These are phyloP conservation scores for Sardinella longiceps DNA, from an alignment of 2,797 vertebrate genomes.

Conservation along the genomic window DNA sequence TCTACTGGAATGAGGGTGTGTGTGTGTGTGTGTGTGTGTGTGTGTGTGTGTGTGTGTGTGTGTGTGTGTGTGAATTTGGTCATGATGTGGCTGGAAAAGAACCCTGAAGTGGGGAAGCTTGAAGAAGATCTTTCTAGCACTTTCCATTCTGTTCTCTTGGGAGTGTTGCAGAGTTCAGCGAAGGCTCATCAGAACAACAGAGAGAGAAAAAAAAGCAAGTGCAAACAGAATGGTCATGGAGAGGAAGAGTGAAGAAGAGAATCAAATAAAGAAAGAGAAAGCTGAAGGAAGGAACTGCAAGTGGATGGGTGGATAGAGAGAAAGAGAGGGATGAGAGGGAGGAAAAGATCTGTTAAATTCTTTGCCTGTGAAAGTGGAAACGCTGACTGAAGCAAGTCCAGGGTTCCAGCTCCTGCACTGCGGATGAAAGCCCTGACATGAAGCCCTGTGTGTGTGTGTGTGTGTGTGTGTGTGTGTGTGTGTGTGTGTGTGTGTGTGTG, in stretches of 20 bases:
- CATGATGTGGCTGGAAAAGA: slow-evolving; percentile 3
- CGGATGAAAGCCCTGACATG: neutral
- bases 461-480: neutral
- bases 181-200: neutral
- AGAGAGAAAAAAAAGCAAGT: neutral
- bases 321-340: neutral
- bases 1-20: neutral
- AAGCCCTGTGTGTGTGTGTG: neutral
- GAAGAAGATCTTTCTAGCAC: neutral
- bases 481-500: neutral
- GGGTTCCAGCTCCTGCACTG: neutral
- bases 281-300: slow-evolving; percentile 7
- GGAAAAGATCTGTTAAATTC: neutral
- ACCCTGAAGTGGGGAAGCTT: neutral
- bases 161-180: neutral
- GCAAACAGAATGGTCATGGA: neutral
- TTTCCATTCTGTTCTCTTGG: neutral
- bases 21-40: neutral
- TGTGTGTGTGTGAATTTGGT: neutral
- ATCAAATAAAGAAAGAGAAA: neutral
- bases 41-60: neutral
- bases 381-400: slow-evolving; percentile 6
- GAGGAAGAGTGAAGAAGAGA: neutral
- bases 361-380: slow-evolving; percentile 10
- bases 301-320: neutral